A percentile compares a stretch with the other conserved stretches of the same genome.
These are phyloP conservation scores for Odocoileus hemionus DNA, from an alignment of 2,113 vertebrate genomes.

Conservation along the genomic window DNA sequence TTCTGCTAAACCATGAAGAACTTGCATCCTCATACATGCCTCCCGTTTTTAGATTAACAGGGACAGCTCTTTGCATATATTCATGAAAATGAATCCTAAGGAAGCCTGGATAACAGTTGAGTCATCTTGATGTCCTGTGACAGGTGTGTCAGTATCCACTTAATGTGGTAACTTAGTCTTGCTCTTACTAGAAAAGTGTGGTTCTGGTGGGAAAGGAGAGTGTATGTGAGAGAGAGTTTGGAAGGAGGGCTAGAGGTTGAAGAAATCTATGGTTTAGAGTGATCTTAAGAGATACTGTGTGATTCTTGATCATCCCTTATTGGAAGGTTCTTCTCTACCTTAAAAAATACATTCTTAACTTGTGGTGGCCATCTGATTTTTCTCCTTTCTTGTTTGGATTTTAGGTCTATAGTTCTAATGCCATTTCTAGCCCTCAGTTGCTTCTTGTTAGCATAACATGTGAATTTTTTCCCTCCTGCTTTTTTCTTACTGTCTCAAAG, in stretches of 20 bases:
- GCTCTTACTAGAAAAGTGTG: neutral
- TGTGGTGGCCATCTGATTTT: neutral
- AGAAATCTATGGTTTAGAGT: neutral
- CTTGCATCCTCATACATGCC: neutral
- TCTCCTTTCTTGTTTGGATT: conserved; percentile 6
- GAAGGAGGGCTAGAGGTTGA: neutral
- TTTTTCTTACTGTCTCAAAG: neutral
- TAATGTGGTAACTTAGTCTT: neutral
- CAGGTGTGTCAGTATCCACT: neutral
- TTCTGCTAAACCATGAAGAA: neutral
- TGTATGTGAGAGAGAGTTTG: neutral
- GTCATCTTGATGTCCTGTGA: neutral
- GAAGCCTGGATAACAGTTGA: neutral
- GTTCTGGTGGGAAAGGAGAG: neutral
- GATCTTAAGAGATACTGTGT: neutral
- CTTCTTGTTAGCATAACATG: neutral
- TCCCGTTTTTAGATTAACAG: neutral
- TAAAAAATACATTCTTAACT: conserved; percentile 10
- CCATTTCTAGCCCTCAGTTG: neutral
- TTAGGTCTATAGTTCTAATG: neutral
- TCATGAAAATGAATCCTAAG: neutral
- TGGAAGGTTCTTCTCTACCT: neutral
- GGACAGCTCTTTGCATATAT: neutral
- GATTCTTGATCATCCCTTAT: neutral
- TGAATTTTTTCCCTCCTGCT: neutral